phyloP scores from a whole-genome alignment of 2,797 vertebrate genomes.

The Oreortyx pictus region DNA sequence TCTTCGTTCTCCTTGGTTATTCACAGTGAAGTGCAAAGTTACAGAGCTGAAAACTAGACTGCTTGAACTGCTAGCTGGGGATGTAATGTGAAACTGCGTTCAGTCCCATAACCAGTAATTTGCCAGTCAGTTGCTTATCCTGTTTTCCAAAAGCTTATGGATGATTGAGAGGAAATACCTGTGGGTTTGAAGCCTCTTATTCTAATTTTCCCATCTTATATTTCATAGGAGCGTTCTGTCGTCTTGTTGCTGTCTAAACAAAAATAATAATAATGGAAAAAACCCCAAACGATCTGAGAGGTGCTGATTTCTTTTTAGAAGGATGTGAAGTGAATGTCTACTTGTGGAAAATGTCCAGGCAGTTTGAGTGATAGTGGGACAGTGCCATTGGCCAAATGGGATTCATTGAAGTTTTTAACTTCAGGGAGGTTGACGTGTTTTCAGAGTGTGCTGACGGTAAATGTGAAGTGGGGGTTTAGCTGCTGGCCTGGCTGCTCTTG shows the following conservation, averaged over 20 bases:
- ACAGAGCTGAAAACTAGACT: not conserved
- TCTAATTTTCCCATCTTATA: no score
- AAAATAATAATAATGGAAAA: not conserved
- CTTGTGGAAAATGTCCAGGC: not conserved
- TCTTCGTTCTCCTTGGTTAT: not conserved
- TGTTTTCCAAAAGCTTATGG: not conserved
- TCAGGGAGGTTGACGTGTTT: not conserved
- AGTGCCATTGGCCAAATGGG: not conserved
- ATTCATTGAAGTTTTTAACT: not conserved
- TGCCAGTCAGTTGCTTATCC: not conserved
- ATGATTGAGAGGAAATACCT: not conserved
- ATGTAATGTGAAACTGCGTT: not conserved
- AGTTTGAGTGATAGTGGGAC: not conserved
- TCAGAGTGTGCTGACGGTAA: not conserved
- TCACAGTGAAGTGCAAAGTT: not conserved
- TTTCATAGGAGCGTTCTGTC: not conserved
- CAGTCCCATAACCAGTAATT: not conserved
- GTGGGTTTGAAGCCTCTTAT: not conserved
- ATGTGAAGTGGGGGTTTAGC: not conserved
- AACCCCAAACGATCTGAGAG: not conserved
- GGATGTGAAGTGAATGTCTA: not conserved
- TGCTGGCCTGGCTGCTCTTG: not conserved
- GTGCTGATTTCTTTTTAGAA: not conserved
- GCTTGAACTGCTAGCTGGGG: not conserved
- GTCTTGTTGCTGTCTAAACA: not conserved